Percentiles rank a stretch among this genome's conserved stretches.
Conservation (phyloP, 2,113 vertebrate species). For the Canis aureus region DNA sequence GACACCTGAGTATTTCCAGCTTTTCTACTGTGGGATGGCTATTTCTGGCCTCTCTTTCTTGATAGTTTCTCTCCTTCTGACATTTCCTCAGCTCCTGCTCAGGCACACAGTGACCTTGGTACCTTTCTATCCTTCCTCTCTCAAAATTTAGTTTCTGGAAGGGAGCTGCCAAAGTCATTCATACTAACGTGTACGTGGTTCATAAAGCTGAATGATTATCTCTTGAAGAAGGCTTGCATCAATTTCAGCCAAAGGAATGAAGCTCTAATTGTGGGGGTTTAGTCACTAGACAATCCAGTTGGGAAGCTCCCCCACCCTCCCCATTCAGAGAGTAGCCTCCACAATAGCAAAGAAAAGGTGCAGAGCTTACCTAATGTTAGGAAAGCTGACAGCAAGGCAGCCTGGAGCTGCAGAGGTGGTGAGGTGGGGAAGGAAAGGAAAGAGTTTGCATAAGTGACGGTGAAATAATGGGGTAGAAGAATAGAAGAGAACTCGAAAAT, state of each 20-base stretch:
- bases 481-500: not conserved
- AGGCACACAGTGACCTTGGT: not conserved
- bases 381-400: not conserved
- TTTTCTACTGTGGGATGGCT: not conserved
- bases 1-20: not conserved
- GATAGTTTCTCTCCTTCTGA: not conserved
- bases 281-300: constrained; percentile 26
- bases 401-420: not conserved
- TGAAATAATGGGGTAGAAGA: not conserved
- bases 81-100: constrained; percentile 1
- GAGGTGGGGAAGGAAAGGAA: not conserved
- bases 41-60: not conserved
- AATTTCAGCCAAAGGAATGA: constrained; percentile 14
- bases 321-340: not conserved
- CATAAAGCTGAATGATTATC: not conserved
- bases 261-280: not conserved
- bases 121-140: not conserved
- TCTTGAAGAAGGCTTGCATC: not conserved
- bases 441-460: not conserved
- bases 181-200: not conserved
- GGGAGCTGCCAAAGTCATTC: not conserved
- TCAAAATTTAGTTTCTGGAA: constrained; percentile 44
- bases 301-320: not conserved
- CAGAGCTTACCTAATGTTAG: not conserved
- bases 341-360: not conserved